Evolutionary conservation across 2,888 invertebrate genomes (phyloP), one percentile per base, ranked within the genome.

Genomic region (Scaptomyza cyrtandrae): DNA sequence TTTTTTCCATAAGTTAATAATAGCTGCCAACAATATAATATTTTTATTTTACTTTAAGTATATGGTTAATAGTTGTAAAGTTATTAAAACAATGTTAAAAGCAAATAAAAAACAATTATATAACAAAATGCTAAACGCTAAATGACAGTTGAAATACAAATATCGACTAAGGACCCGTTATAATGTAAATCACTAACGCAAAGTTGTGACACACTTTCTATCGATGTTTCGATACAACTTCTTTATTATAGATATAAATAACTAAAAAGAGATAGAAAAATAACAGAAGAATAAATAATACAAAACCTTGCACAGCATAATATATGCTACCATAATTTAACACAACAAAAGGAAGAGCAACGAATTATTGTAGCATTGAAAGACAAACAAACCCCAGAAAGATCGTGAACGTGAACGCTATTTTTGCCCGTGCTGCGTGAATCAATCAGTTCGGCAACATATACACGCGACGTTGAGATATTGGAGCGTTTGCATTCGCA

Each of bases 361-460:
- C 1, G 3, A 1, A 37, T 6, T 37, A 19, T 35, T 50, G 24
- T 11, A n/a, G n/a, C 19, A 10, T 10, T 14, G 14, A 9, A 37
- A 9, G 9, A 4, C 9, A 10, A 16, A 44, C 13, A 41, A 6
- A 2, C 6, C 5, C 16, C 27, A 43, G 19, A 19, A 19, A 19
- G 19, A 19, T 19, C n/a, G n/a, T n/a, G n/a, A n/a, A n/a, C n/a
- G n/a, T n/a, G n/a, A n/a, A n/a, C 98, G 3, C 96, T 97, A 92
- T 98, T 98, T 91, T 92, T 98, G 57, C 98, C 98, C 0, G 97
- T 98, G 52, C 97, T 98, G 95, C 93, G 98, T 41, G 97, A 97
- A 0, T 97, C 97, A 44, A 92, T 97, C 56, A 97, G 98, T 0
- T 96, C 97, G 0, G 95, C 96, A 0, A 88, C 90, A 1, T 86